A percentile compares a stretch with the other conserved stretches of the same genome.
Evolutionary conservation across 2,797 vertebrate genomes (phyloP).

Genomic region (Gymnodraco acuticeps): DNA sequence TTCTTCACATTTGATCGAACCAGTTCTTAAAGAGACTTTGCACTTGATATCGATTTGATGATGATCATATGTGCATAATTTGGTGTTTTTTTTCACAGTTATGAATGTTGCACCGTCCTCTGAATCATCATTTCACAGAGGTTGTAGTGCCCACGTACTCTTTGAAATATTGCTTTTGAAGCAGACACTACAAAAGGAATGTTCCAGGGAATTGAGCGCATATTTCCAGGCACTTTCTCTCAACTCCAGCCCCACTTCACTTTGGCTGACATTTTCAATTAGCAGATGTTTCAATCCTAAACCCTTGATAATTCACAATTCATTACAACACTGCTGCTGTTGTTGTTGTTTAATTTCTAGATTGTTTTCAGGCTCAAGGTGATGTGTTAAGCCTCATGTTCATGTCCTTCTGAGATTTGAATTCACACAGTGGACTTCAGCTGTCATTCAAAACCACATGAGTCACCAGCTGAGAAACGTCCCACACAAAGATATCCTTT

Average conservation of each 20-base stretch:
- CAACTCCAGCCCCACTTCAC: constrained; percentile 8
- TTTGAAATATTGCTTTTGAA: constrained; percentile 52
- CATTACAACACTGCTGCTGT: background rate
- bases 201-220: constrained; percentile 9
- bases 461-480: constrained; percentile 32
- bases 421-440: constrained; percentile 1
- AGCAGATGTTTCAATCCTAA: constrained; percentile 2
- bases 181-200: constrained; percentile 42
- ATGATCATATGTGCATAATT: constrained; percentile 35
- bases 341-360: background rate
- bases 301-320: constrained; percentile 1
- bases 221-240: constrained; percentile 27
- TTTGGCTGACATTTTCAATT: constrained; percentile 21
- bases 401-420: constrained; percentile 10
- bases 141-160: constrained; percentile 6
- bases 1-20: background rate
- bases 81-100: constrained; percentile 28
- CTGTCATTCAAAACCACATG: constrained; percentile 24
- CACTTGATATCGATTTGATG: constrained; percentile 18
- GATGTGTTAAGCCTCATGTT: background rate
- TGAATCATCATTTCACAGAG: constrained; percentile 21
- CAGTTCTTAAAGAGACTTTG: background rate
- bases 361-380: background rate
- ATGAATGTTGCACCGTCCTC: background rate
- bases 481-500: background rate